Evolutionary conservation across 1,140 invertebrate genomes (phyloP).

Genomic region (Battus philenor): DNA sequence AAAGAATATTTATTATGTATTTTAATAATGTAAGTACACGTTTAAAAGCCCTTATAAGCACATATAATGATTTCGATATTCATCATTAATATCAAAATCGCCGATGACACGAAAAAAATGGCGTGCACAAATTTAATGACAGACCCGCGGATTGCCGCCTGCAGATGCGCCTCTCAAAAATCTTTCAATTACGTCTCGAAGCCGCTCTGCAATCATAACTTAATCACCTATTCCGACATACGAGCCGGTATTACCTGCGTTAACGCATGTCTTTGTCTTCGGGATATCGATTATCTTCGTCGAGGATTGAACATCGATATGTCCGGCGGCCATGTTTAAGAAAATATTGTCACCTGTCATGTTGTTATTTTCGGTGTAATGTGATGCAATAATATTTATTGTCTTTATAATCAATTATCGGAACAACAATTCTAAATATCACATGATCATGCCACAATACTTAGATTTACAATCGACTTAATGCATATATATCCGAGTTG

Average conservation of each 20-base stretch:
- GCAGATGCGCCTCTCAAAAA: conserved; percentile 38
- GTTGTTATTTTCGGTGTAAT: no score
- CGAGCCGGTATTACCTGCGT: conserved; percentile 30
- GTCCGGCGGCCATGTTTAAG: conserved; percentile 4
- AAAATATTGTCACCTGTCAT: background rate
- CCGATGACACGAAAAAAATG: conserved; percentile 26
- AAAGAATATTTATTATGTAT: conserved; percentile 10
- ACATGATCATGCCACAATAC: no score
- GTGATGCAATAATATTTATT: no score
- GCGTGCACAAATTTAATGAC: conserved; percentile 43
- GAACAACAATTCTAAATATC: no score
- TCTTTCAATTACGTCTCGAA: conserved; percentile 52
- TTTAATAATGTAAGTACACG: background rate
- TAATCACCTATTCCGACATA: conserved; percentile 48
- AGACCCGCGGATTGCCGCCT: conserved; percentile 23
- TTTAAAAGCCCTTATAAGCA: background rate
- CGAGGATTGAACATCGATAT: conserved; percentile 3
- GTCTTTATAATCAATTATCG: no score
- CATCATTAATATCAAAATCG: background rate
- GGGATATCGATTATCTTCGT: conserved; percentile 31
- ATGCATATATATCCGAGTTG: no score
- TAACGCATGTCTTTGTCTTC: conserved; percentile 37
- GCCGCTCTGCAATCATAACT: conserved; percentile 60
- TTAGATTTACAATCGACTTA: no score
- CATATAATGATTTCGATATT: background rate